Evolutionary conservation across 2,888 invertebrate genomes (phyloP).

Genomic region (Calameuta pallipes): DNA sequence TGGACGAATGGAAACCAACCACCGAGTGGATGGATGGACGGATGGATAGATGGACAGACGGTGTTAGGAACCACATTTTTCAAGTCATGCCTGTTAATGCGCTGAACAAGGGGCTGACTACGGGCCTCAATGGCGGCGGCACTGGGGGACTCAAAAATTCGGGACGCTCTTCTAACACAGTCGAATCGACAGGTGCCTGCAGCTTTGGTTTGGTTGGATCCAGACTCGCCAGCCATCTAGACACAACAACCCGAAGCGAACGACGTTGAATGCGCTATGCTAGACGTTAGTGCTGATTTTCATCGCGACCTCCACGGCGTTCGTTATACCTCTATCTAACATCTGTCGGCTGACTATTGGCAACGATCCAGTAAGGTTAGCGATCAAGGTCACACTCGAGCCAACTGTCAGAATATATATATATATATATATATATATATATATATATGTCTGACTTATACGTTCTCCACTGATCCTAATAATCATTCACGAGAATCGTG

Average conservation of each 20-base stretch:
- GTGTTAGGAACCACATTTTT: conserved; percentile 63
- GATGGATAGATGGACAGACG: conserved; percentile 45
- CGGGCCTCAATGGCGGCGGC: conserved; percentile 38
- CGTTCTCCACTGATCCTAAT: conserved; percentile 3
- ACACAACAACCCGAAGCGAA: neutral
- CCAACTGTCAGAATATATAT: neutral
- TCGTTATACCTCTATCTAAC: conserved; percentile 30
- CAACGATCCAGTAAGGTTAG: conserved; percentile 45
- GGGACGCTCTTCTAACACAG: neutral
- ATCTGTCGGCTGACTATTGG: conserved; percentile 51
- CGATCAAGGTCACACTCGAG: neutral
- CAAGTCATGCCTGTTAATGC: conserved; percentile 64
- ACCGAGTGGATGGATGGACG: conserved; percentile 15
- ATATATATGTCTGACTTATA: neutral
- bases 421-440: too few species aligned
- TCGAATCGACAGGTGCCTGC: neutral
- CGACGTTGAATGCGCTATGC: neutral
- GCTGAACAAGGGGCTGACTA: conserved; percentile 44
- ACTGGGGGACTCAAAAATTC: conserved; percentile 38
- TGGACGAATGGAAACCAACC: neutral
- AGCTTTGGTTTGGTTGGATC: conserved; percentile 27
- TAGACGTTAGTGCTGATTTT: conserved; percentile 18
- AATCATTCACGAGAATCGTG: too few species aligned
- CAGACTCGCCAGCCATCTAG: conserved; percentile 23
- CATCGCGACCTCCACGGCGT: neutral